Conservation (phyloP, 2,797 vertebrate species). For the Columba guinea region DNA sequence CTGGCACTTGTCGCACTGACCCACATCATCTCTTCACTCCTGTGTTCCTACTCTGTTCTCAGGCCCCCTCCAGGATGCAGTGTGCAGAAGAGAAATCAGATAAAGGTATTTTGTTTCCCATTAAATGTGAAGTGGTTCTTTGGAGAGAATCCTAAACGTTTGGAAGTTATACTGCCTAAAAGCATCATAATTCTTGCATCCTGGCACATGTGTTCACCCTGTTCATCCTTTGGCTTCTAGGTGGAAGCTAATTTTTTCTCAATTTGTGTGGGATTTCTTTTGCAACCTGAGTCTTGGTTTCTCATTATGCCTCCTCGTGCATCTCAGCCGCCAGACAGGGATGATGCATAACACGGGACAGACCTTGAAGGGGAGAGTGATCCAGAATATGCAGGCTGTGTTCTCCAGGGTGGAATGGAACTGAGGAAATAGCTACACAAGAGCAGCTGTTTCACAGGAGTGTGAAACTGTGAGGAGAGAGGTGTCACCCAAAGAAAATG, state of each 20-base stretch:
- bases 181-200: neutral
- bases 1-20: neutral
- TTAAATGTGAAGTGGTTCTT: neutral
- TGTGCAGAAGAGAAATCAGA: neutral
- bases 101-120: neutral
- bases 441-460: neutral
- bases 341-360: rapidly evolving
- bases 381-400: neutral
- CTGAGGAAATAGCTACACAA: neutral
- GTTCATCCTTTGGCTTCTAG: neutral
- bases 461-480: neutral
- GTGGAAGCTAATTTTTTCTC: neutral
- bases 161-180: neutral
- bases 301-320: neutral
- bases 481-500: neutral
- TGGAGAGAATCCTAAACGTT: neutral
- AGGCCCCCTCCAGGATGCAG: neutral
- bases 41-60: neutral
- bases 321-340: neutral
- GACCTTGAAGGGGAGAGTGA: neutral
- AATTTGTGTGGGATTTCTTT: neutral
- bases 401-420: neutral
- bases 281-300: neutral
- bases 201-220: neutral
- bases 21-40: neutral